These are phyloP conservation scores for Ephestia elutella DNA, from an alignment of 1,140 invertebrate species.

Conservation along the genomic window DNA sequence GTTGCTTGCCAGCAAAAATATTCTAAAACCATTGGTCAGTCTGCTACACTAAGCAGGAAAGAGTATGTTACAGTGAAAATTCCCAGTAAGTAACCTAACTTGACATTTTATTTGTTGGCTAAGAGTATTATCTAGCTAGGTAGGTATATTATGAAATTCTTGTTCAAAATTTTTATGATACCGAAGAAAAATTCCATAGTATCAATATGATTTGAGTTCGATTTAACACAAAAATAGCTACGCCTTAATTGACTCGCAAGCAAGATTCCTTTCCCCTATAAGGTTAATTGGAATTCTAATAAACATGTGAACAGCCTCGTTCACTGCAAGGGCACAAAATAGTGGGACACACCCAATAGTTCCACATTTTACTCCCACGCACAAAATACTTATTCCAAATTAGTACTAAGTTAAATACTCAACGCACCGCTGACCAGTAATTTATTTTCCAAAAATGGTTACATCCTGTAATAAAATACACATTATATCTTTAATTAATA, in stretches of 20 bases:
- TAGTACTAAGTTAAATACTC: neutral
- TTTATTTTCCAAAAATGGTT: neutral
- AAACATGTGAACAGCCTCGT: neutral
- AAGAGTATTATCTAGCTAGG: too few species aligned
- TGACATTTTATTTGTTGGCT: too few species aligned
- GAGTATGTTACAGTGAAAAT: too few species aligned
- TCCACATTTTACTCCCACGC: neutral
- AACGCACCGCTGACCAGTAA: neutral
- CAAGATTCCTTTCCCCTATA: neutral
- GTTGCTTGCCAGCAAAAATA: too few species aligned
- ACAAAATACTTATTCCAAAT: conserved; percentile 1
- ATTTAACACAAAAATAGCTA: neutral
- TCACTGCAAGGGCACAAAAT: neutral
- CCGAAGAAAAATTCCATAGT: too few species aligned
- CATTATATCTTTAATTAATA: too few species aligned
- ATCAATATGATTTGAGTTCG: too few species aligned
- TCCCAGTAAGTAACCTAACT: too few species aligned
- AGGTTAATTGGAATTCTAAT: neutral
- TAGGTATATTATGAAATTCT: too few species aligned
- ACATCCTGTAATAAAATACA: neutral
- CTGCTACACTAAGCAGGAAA: too few species aligned
- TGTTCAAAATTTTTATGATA: too few species aligned
- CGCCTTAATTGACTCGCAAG: neutral
- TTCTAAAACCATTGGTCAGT: too few species aligned
- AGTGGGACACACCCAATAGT: neutral